Conservation (phyloP, 2,797 vertebrate genomes). For the Helostoma temminkii region DNA sequence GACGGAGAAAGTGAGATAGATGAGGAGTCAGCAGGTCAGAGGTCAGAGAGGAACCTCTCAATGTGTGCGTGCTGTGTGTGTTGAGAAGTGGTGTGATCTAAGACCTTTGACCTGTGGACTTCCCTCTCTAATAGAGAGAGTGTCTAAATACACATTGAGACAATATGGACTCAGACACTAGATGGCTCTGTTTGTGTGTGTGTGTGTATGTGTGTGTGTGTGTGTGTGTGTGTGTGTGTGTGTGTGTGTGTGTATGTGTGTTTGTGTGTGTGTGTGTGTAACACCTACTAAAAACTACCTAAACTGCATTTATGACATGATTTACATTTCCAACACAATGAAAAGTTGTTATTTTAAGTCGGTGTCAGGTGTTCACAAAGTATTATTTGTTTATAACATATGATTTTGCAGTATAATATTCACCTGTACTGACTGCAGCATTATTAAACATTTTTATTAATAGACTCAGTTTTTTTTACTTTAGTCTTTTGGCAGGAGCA, state of each 20-base stretch:
- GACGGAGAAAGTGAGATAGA: conserved; percentile 68
- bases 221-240: neutral
- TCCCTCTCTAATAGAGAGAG: conserved; percentile 53
- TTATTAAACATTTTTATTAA: too few species aligned
- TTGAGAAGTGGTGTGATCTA: conserved; percentile 29
- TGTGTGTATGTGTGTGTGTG: conserved; percentile 25
- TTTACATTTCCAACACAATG: neutral
- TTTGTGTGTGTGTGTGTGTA: conserved; percentile 7
- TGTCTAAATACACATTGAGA: conserved; percentile 59
- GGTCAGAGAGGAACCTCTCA: conserved; percentile 50
- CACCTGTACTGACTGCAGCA: too few species aligned
- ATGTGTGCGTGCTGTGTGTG: conserved; percentile 30
- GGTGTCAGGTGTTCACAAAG: too few species aligned
- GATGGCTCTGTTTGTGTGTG: conserved; percentile 12
- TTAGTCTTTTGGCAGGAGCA: too few species aligned
- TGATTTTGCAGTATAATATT: too few species aligned
- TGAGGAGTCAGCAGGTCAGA: conserved; percentile 54
- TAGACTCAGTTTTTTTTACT: too few species aligned
- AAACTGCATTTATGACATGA: neutral
- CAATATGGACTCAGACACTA: conserved; percentile 46
- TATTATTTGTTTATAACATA: too few species aligned
- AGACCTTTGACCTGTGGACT: conserved; percentile 54
- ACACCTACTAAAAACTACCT: too few species aligned
- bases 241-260: conserved; percentile 30
- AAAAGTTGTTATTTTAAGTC: too few species aligned